Percentiles rank a stretch among this genome's conserved stretches.
phyloP scores from a whole-genome alignment of 2,888 invertebrate species.

The Netelia melanura region DNA sequence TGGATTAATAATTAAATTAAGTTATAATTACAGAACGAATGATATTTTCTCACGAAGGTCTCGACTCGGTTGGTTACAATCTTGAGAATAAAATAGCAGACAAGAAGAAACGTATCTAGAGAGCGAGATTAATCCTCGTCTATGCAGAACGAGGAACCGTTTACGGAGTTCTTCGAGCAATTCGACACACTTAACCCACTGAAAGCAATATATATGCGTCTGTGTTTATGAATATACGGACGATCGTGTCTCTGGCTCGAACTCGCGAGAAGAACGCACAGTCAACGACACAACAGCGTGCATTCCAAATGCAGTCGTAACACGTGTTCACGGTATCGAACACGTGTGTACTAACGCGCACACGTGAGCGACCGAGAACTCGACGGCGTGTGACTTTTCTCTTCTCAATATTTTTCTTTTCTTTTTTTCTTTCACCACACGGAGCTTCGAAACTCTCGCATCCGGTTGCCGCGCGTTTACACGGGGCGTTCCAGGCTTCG shows the following conservation, averaged over 20 bases:
- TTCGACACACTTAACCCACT: neutral
- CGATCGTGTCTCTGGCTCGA: slow-evolving; percentile 2
- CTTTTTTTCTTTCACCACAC: neutral
- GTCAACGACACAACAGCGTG: slow-evolving; percentile 15
- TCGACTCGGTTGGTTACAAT: too few relatives aligned
- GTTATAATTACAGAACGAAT: too few relatives aligned
- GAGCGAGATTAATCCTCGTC: neutral
- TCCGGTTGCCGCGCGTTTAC: slow-evolving; percentile 48
- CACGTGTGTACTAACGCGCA: slow-evolving; percentile 60
- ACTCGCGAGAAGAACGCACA: slow-evolving; percentile 41
- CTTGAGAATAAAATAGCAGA: too few relatives aligned
- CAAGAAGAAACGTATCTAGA: too few relatives aligned
- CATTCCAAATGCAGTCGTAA: slow-evolving; percentile 66
- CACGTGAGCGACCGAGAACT: slow-evolving; percentile 53
- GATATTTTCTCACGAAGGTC: too few relatives aligned
- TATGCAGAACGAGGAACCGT: neutral
- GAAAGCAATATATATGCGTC: neutral
- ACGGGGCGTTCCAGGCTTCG: neutral
- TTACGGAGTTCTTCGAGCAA: neutral
- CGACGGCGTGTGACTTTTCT: slow-evolving; percentile 65
- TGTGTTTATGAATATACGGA: neutral
- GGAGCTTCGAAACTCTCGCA: slow-evolving; percentile 53
- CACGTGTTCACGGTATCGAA: slow-evolving; percentile 56
- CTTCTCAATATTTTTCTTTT: slow-evolving; percentile 20
- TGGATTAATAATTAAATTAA: too few relatives aligned